Evolutionary conservation across 2,113 vertebrate genomes (phyloP), one percentile per base, ranked within the genome.

Genomic region (Pseudonaja textilis): DNA sequence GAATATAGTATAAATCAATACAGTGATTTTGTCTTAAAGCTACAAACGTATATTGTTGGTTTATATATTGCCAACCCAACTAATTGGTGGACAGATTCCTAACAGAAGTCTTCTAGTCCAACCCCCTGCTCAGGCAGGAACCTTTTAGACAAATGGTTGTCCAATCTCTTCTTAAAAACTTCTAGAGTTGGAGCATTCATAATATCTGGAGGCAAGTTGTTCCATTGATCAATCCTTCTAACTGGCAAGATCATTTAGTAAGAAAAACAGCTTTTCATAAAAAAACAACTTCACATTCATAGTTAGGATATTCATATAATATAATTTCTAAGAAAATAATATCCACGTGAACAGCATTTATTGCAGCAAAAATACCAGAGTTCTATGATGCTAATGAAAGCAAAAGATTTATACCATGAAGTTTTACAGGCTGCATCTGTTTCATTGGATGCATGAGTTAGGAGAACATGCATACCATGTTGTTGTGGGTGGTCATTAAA

Each of bases 161-260:
- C 6, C 56, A 57, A 6, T 23, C 22, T 57, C 56, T 57, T 57
- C 22, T 57, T 57, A 57, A 23, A 57, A 57, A 57, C 6, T 57
- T 57, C 56, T 22, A 57, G 22, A 1, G 6, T 57, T 57, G 56
- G 22, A 57, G 56, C 56, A 57, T 57, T 57, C 22, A 57, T 22
- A 23, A 57, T 22, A 7, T 57, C 6, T 50, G 7, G 1, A 50
- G 8, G 47, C 47, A 50, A 50, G 47, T 50, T 57, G 18, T 56
- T 20, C 55, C 55, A 56, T 6, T 56, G 18, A 56, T 56, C 20
- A 56, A 56, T 6, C 5, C 5, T 56, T 57, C 56, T 57, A 57
- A 57, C 22, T 57, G 22, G 57, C 4, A 92, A 91, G 94, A 91
- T 52, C 55, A 52, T 97, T 95, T 92, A 22, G 39, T 92, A 85